Evolutionary conservation across 1,140 invertebrate genomes (phyloP), one percentile per base, ranked within the genome.

Genomic region (Onthophagus taurus): DNA sequence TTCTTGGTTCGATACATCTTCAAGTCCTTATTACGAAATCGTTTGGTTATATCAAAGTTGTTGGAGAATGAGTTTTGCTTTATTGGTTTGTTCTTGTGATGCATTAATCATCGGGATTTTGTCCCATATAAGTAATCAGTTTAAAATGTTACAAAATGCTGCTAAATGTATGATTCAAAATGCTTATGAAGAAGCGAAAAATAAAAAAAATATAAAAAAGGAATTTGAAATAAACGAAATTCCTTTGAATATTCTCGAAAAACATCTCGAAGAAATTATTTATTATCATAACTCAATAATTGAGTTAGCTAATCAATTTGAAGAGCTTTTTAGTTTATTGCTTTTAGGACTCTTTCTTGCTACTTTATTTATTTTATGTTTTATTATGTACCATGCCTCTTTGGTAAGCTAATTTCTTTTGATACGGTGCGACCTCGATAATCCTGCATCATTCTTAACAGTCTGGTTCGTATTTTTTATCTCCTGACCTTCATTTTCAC

Each of bases 351-450:
- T 44, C 12, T 44, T 44, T 20, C 1, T 34, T 11, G 33, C 29
- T 9, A 44, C 42, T 8, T 16, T 44, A 11, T 31, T 31, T 17
- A 44, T 44, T 9, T 26, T 44, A 18, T 44, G 42, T 20, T 44
- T 44, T 33, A 24, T 35, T 8, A 35, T 44, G 31, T 44, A 44
- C 16, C 42, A 36, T 9, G 31, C 31, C 2, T 44, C 42, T 26
- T 12, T 33, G 31, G 42, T 44, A 44, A 21, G 39, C 13, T 12
- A 13, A 13, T 14, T 23, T 7, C 23, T 12, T 16, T 12, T 2
- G 30, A n/a, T n/a, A n/a, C n/a, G n/a, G n/a, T n/a, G n/a, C n/a
- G n/a, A n/a, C n/a, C n/a, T n/a, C n/a, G n/a, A n/a, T n/a, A n/a
- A n/a, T n/a, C n/a, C n/a, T n/a, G n/a, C n/a, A n/a, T n/a, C n/a